Base-by-base conservation (phyloP, 2,797 vertebrate genomes). In the Neomorphus geoffroyi region DNA sequence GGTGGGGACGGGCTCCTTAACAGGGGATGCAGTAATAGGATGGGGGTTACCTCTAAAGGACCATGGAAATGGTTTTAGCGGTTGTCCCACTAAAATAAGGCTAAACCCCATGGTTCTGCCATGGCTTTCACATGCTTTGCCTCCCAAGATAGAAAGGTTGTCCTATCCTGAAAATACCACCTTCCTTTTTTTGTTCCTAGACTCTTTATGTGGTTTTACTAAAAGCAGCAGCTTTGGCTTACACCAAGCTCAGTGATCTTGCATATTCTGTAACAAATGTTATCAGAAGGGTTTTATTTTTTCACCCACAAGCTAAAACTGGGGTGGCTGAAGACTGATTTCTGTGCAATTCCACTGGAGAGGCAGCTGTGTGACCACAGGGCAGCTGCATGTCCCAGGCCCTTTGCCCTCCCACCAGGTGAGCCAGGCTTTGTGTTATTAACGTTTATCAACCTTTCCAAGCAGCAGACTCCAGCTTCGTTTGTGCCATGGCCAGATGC, bases 151-250 rank as follows among this genome's bases (percentile, higher is more conserved):
- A 45, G 12, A 72, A 35, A 78, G 32, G 30, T 27, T 71, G 19
- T 72, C 46, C 30, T 37, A 27, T 79, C 56, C 50, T 86, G 11
- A 62, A 92, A 88, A 62, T 72, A 86, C 37, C 24, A 72, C 46
- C 58, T 79, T 93, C 51, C 23, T 6, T 43, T 94, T 46, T 93
- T 74, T 58, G 22, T 92, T 92, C 73, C 70, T 60, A 27, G 32
- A 18, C 51, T 81, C 51, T 62, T 45, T n/a, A 23, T 43, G 56
- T 56, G 74, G 43, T 53, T 80, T 50, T 19, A 46, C 62, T 69
- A 43, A 41, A 84, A 90, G 37, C 65, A 28, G 23, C 7, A 30
- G 35, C 26, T 90, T 62, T 30, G 62, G 35, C 46, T 86, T 51
- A 24, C 50, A 45, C n/a, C 56, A 57, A 27, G 48, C 18, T 4